Conservation (phyloP, 2,888 invertebrate genomes). For the Drosophila infuscata region DNA sequence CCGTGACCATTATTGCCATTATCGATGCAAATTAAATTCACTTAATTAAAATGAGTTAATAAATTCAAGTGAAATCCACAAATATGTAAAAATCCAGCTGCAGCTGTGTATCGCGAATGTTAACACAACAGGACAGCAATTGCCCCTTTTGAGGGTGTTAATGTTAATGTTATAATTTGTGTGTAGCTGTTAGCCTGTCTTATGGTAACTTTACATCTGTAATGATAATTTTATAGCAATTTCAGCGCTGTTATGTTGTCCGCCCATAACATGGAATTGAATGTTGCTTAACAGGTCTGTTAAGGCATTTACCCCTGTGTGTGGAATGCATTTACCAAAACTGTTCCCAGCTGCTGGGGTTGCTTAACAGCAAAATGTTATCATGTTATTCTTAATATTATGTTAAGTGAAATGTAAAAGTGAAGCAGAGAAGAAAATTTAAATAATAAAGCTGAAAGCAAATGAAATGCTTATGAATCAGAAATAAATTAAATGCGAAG, state of each 20-base stretch:
- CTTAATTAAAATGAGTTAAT: constrained; percentile 48
- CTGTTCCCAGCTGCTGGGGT: constrained; percentile 45
- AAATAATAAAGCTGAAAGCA: background rate
- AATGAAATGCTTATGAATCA: background rate
- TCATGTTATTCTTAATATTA: background rate
- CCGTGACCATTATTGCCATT: constrained; percentile 41
- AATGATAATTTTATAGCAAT: constrained; percentile 15
- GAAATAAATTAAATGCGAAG: background rate
- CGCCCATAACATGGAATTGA: background rate
- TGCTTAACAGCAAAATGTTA: constrained; percentile 1
- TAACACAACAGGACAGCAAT: background rate
- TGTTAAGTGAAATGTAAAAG: background rate
- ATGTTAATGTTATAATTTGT: background rate
- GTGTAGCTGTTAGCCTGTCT: constrained; percentile 12
- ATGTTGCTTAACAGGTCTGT: constrained; percentile 19
- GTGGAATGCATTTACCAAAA: constrained; percentile 10
- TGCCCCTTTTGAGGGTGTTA: constrained; percentile 8
- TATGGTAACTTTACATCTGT: constrained; percentile 29
- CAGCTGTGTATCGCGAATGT: background rate
- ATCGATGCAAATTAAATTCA: constrained; percentile 58
- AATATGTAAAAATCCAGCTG: constrained; percentile 9
- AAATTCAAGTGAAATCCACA: constrained; percentile 22
- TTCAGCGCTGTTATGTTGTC: background rate
- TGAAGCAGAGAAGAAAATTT: background rate
- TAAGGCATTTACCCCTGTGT: background rate